phyloP scores from a whole-genome alignment of 2,888 invertebrate genomes.

The Pocota personata region DNA sequence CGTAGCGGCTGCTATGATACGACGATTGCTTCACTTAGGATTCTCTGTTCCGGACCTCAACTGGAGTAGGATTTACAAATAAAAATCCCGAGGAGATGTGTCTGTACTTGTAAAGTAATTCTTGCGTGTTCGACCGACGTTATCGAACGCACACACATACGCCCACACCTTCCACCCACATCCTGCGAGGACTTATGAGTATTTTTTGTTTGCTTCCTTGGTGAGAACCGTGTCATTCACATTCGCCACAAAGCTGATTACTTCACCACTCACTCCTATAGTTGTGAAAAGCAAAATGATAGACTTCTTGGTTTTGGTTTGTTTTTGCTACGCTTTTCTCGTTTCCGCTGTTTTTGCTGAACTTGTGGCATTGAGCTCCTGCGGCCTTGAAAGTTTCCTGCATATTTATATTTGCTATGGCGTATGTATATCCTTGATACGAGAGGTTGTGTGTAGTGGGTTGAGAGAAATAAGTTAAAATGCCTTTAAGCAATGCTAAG shows the following conservation, averaged over 20 bases:
- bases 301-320: background rate
- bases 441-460: background rate
- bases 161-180: background rate
- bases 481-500: slow-evolving; percentile 7
- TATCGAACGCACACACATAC: background rate
- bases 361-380: background rate
- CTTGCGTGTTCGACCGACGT: slow-evolving; percentile 2
- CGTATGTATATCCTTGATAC: background rate
- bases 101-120: background rate
- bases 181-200: background rate
- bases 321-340: background rate
- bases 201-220: background rate
- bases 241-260: slow-evolving; percentile 25
- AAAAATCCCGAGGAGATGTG: background rate
- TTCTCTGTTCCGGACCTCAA: background rate
- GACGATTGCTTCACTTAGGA: background rate
- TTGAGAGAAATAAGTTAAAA: background rate
- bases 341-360: background rate
- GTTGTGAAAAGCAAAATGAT: background rate
- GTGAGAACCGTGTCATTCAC: background rate
- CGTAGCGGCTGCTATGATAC: background rate
- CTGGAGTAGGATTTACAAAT: background rate
- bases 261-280: background rate
- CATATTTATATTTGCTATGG: background rate
- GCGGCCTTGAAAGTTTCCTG: slow-evolving; percentile 12